Percentiles rank a stretch among this genome's conserved stretches.
Evolutionary conservation across 1,140 invertebrate genomes (phyloP).

Genomic region (Catajapyx aquilonaris): DNA sequence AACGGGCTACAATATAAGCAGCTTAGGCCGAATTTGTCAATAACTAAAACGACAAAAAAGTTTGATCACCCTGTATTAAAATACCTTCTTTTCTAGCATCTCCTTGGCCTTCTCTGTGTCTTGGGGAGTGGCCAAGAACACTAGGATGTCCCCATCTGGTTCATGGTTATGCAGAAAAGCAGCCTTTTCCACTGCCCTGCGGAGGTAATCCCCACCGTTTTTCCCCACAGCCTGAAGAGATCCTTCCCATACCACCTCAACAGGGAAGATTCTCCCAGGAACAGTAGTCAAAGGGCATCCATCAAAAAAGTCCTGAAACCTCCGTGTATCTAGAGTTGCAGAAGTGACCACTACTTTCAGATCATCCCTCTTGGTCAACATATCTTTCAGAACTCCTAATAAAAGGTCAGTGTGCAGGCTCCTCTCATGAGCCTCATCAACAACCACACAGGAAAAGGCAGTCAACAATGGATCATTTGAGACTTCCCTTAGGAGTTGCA

Average conservation of each 20-base stretch:
- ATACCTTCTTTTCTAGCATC: no score
- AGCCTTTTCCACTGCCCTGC: slow-evolving; percentile 62
- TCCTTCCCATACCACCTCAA: slow-evolving; percentile 64
- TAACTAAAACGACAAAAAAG: no score
- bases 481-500: no score
- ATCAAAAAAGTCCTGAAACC: slow-evolving; percentile 75
- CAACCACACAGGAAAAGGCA: slow-evolving; percentile 71
- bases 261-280: slow-evolving; percentile 73
- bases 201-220: slow-evolving; percentile 77
- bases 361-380: slow-evolving; percentile 64
- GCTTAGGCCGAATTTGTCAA: no score
- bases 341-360: slow-evolving; percentile 78
- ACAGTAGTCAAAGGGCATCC: slow-evolving; percentile 61
- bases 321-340: slow-evolving; percentile 82
- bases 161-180: slow-evolving; percentile 75
- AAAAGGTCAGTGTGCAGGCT: slow-evolving; percentile 83
- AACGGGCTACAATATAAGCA: no score
- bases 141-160: slow-evolving; percentile 65
- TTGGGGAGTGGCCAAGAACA: slow-evolving; percentile 87
- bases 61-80: no score
- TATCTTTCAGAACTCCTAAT: slow-evolving; percentile 85
- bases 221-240: slow-evolving; percentile 30
- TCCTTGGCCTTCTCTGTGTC: slow-evolving; percentile 65
- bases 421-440: slow-evolving; percentile 94
- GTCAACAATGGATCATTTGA: slow-evolving; percentile 88